Conservation (phyloP, 2,797 vertebrate species). For the Triplophysa yarkandensis region DNA sequence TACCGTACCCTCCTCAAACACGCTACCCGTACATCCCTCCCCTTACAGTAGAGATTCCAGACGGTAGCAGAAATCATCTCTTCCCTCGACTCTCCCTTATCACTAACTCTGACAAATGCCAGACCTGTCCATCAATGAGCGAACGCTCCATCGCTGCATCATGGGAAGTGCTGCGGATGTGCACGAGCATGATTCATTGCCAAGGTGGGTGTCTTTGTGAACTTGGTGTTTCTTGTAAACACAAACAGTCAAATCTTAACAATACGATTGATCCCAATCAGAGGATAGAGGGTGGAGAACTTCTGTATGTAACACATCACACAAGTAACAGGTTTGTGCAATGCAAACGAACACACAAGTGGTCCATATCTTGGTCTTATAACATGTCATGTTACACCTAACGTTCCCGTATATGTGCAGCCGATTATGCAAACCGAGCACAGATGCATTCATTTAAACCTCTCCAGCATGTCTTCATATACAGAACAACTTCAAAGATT, state of each 20-base stretch:
- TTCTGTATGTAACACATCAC: not conserved
- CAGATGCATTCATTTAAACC: not conserved
- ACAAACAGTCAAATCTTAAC: not conserved
- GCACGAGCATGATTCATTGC: slow-evolving; percentile 34
- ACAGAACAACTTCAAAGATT: not conserved
- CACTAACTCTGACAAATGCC: slow-evolving; percentile 76
- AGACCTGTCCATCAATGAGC: slow-evolving; percentile 73
- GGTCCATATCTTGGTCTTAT: not conserved
- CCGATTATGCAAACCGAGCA: not conserved
- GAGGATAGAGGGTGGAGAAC: not conserved
- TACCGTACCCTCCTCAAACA: slow-evolving; percentile 38
- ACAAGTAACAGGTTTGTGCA: not conserved
- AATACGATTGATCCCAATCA: not conserved
- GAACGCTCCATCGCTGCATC: slow-evolving; percentile 31
- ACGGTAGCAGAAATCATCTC: slow-evolving; percentile 13
- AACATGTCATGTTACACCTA: not conserved
- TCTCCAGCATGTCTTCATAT: not conserved
- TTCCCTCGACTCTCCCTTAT: slow-evolving; percentile 66
- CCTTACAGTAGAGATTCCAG: slow-evolving; percentile 16
- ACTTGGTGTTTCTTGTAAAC: not conserved
- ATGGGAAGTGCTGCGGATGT: slow-evolving; percentile 27
- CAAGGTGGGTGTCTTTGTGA: not conserved
- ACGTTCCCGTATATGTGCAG: not conserved
- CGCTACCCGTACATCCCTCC: slow-evolving; percentile 6
- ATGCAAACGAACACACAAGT: not conserved